Base-by-base conservation (phyloP, 2,888 invertebrate species). In the Nephrotoma guestfalica region DNA sequence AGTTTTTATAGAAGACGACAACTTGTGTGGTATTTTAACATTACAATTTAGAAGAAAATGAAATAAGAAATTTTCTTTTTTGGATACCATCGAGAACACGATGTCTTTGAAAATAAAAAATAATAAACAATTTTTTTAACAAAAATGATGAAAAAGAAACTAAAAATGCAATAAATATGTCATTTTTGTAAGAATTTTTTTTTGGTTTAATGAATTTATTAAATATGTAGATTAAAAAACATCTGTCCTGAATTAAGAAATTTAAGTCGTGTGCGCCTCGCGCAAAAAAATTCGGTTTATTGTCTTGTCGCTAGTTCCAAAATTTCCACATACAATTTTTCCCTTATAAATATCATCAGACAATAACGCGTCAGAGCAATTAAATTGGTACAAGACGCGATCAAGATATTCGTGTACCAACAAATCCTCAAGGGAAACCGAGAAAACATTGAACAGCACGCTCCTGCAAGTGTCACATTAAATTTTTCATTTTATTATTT, bases 21-120 rank as follows among this genome's bases (percentile, higher is more conserved):
- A 84, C 84, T 84, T 84, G 84, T 84, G 84, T 84, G 84, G 84
- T 11, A 84, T 41, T 84, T 84, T 84, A 84, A 84, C 71, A 71
- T 71, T 71, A 71, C 71, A 71, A 30, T 71, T 71, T 71, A 30
- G 9, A 71, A 18, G 71, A 71, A 71, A 71, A 71, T 71, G 71
- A 9, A 71, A 71, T 30, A 71, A 71, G 71, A 71, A 71, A 30
- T 30, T 71, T 71, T 71, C 71, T 30, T 71, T 71, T 71, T 30
- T 71, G 30, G 18, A 4, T 71, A 71, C 71, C 71, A 71, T 71
- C 71, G 71, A 18, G 71, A 30, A 30, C n/a, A 18, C 15, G 30
- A 30, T 30, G 15, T 51, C 71, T 71, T 71, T 30, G 30, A 71
- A 71, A 71, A 51, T 51, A 51, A 18, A 57, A 18, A 30, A 6